A percentile compares a stretch with the other conserved stretches of the same genome.
Evolutionary conservation across 2,888 invertebrate species (phyloP).

Genomic region (Taphrorychus bicolor): DNA sequence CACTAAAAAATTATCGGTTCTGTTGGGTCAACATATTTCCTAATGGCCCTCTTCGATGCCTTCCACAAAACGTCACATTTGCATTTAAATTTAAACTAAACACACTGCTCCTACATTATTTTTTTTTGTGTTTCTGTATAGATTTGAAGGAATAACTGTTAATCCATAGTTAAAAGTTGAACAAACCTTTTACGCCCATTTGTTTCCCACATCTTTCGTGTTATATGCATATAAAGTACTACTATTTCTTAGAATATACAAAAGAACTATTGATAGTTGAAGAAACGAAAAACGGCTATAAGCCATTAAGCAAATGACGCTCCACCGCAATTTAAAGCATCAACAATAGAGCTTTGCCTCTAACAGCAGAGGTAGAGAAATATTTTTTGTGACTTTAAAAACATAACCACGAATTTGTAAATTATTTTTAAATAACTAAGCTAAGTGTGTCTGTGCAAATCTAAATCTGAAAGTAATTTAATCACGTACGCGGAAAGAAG

Average conservation of each 20-base stretch:
- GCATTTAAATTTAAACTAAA: conserved; percentile 26
- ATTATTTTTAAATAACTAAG: no score
- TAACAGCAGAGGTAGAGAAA: no score
- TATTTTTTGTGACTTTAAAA: no score
- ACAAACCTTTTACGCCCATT: conserved; percentile 22
- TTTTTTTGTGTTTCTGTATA: conserved; percentile 30
- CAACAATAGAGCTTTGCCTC: no score
- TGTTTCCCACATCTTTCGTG: neutral
- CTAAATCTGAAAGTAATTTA: neutral
- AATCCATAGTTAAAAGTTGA: conserved; percentile 34
- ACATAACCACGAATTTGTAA: no score
- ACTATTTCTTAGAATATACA: no score
- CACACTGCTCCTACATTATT: conserved; percentile 33
- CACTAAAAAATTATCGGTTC: neutral
- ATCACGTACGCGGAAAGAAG: neutral
- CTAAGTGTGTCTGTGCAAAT: neutral
- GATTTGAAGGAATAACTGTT: conserved; percentile 36
- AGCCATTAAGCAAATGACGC: no score
- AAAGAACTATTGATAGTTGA: no score
- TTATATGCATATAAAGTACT: no score
- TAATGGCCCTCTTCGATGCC: neutral
- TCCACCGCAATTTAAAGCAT: no score
- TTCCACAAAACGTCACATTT: neutral
- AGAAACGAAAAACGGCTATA: no score
- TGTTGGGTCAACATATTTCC: neutral